These are phyloP conservation scores for Limnephilus auricula DNA, from an alignment of 2,888 invertebrate species.

Conservation along the genomic window DNA sequence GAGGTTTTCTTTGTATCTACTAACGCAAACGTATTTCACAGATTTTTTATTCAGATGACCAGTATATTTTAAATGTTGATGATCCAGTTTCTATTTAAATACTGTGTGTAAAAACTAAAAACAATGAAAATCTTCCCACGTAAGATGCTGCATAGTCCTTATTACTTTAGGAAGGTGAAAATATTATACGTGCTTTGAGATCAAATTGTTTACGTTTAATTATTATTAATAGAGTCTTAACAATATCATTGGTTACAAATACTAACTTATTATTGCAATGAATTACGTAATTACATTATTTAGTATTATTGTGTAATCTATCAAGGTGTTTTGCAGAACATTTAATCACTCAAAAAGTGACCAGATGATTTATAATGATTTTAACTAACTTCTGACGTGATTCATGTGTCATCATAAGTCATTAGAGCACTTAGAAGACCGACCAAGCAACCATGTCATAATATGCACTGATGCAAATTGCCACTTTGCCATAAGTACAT, in stretches of 20 bases:
- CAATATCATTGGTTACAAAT: background rate
- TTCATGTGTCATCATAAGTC: background rate
- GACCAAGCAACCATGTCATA: conserved; percentile 20
- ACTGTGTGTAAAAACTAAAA: background rate
- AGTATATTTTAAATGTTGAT: background rate
- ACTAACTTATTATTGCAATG: background rate
- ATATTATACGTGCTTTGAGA: background rate
- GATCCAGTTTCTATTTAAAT: background rate
- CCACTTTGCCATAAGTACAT: background rate
- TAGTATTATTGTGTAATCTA: background rate
- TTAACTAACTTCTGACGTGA: background rate
- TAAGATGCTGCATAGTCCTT: background rate
- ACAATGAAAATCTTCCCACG: background rate
- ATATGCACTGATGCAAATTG: conserved; percentile 29
- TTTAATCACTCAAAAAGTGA: background rate
- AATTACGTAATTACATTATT: background rate
- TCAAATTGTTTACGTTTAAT: background rate
- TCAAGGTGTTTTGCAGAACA: background rate
- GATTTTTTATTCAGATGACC: background rate
- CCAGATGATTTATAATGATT: background rate
- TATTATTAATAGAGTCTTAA: background rate
- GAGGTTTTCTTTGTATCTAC: background rate
- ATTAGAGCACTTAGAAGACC: background rate
- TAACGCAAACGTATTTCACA: background rate
- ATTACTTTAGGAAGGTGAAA: background rate